Evolutionary conservation across 1,140 invertebrate species (phyloP).

Genomic region (Trachymyrmex septentrionalis): DNA sequence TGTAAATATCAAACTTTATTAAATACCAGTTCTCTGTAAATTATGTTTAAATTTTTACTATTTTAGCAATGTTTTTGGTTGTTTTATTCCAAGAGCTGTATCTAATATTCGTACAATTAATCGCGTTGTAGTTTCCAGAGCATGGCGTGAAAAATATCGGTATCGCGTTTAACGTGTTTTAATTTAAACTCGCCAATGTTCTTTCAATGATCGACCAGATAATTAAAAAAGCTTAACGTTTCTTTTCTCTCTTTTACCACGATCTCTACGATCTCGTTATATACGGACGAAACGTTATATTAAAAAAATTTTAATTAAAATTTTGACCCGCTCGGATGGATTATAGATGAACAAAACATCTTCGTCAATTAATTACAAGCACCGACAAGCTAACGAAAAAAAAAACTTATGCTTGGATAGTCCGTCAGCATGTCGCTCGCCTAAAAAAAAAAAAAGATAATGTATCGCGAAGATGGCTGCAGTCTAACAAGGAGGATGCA

Average conservation of each 20-base stretch:
- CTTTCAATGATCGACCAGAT: slow-evolving; percentile 57
- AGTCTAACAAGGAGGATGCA: slow-evolving; percentile 66
- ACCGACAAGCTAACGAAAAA: slow-evolving; percentile 52
- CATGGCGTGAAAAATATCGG: slow-evolving; percentile 53
- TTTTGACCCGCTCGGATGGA: slow-evolving; percentile 41
- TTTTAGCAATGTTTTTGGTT: background rate
- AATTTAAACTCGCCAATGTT: slow-evolving; percentile 60
- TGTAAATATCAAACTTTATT: background rate
- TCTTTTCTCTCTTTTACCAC: slow-evolving; percentile 25
- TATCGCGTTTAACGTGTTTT: slow-evolving; percentile 49
- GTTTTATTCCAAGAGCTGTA: background rate
- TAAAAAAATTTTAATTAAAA: slow-evolving; percentile 71
- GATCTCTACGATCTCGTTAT: slow-evolving; percentile 43
- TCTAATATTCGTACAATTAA: slow-evolving; percentile 51
- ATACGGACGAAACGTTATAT: slow-evolving; percentile 41
- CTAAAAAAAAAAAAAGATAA: slow-evolving; percentile 59
- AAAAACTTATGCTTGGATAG: slow-evolving; percentile 51
- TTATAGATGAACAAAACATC: slow-evolving; percentile 57
- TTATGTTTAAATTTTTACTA: background rate
- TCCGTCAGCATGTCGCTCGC: slow-evolving; percentile 51
- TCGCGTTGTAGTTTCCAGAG: slow-evolving; percentile 31
- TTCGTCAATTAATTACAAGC: slow-evolving; percentile 73
- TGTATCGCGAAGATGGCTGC: slow-evolving; percentile 69
- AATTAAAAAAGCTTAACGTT: slow-evolving; percentile 60
- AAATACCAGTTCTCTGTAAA: background rate